phyloP scores from a whole-genome alignment of 1,140 invertebrate species.

The Drosophila truncata region DNA sequence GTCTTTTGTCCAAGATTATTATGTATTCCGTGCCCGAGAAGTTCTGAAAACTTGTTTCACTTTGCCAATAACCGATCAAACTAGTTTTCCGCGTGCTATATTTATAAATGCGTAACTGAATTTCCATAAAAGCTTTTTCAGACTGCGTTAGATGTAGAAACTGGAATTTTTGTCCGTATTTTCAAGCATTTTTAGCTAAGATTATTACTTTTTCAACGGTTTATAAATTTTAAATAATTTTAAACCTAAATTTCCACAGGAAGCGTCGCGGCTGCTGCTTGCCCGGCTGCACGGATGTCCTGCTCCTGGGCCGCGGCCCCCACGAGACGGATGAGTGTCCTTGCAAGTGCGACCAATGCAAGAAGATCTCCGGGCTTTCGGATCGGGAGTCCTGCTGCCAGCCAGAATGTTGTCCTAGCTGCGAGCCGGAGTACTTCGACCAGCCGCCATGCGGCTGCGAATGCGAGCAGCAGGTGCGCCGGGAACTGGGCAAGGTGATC shows the following conservation, averaged over 20 bases:
- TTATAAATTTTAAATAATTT: not conserved
- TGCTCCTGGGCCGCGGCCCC: slow-evolving; percentile 50
- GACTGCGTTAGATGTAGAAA: not conserved
- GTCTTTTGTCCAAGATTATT: not conserved
- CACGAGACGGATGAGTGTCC: slow-evolving; percentile 36
- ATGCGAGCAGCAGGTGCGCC: slow-evolving; percentile 30
- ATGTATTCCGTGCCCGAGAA: not conserved
- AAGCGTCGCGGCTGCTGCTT: slow-evolving; percentile 11
- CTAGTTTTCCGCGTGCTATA: slow-evolving; percentile 1
- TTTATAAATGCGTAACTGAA: slow-evolving; percentile 10
- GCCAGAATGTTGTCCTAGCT: not conserved
- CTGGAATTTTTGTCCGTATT: not conserved
- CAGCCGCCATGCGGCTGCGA: slow-evolving; percentile 45
- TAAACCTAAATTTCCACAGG: no score
- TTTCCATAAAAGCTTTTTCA: slow-evolving; percentile 2
- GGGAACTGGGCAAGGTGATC: slow-evolving; percentile 48
- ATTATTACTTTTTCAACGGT: no score
- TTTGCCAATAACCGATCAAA: slow-evolving; percentile 7
- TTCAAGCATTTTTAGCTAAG: not conserved
- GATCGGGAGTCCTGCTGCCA: slow-evolving; percentile 10
- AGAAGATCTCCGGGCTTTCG: not conserved
- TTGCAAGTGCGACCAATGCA: slow-evolving; percentile 47
- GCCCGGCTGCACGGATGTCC: slow-evolving; percentile 64
- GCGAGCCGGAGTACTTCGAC: slow-evolving; percentile 13
- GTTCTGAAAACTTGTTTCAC: slow-evolving; percentile 9